These are phyloP conservation scores for Mormyrus lacerda DNA, from an alignment of 2,113 vertebrate genomes.

Conservation along the genomic window DNA sequence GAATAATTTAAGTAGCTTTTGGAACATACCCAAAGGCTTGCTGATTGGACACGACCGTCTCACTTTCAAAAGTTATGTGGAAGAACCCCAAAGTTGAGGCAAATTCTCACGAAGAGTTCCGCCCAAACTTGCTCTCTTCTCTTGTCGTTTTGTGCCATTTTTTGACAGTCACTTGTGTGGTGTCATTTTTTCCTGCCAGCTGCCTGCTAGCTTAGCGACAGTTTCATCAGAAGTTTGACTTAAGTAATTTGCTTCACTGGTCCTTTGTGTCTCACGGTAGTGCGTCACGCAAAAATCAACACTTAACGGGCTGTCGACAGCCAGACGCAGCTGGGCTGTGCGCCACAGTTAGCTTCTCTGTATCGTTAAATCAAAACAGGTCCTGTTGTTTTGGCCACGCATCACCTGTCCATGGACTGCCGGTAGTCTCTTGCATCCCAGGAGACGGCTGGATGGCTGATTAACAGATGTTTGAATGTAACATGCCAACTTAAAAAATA, in stretches of 20 bases:
- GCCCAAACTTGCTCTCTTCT: conserved; percentile 1
- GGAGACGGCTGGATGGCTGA: conserved; percentile 41
- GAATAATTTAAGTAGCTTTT: neutral
- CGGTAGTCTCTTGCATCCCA: conserved; percentile 30
- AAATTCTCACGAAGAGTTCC: neutral
- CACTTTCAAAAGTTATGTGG: neutral
- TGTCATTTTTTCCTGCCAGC: conserved; percentile 48
- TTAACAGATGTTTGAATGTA: conserved; percentile 38
- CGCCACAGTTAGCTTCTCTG: conserved; percentile 24
- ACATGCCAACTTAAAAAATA: conserved; percentile 10
- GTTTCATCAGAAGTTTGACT: conserved; percentile 56
- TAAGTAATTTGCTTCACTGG: conserved; percentile 55
- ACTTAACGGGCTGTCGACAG: conserved; percentile 39
- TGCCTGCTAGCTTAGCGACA: conserved; percentile 51
- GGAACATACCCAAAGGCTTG: neutral
- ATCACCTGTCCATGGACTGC: conserved; percentile 40
- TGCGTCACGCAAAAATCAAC: conserved; percentile 49
- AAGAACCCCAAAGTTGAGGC: neutral
- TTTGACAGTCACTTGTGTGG: conserved; percentile 54
- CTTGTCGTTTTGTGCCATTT: conserved; percentile 35
- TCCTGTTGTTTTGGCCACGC: conserved; percentile 30
- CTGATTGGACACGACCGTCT: neutral
- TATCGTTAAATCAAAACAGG: conserved; percentile 36
- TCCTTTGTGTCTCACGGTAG: conserved; percentile 45
- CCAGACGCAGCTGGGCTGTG: neutral